Base-by-base conservation (phyloP, 2,113 vertebrate species). In the Callaeas wilsoni region DNA sequence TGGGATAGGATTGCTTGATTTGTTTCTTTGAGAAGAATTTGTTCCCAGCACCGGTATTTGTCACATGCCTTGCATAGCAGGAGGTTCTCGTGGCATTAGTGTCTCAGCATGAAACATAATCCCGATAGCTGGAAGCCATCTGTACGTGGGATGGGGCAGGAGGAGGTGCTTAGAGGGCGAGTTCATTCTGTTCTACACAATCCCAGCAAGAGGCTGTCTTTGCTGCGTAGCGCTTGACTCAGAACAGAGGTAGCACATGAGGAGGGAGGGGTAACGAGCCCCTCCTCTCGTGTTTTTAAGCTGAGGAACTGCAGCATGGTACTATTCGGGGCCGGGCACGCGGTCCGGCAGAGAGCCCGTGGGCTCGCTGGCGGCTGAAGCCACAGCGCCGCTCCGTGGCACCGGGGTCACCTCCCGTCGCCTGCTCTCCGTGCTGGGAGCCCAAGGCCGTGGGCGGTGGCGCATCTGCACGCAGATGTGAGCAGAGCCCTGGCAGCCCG, bases 11-110 rank as follows among this genome's bases (percentile, higher is more conserved):
- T 50, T 29, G 27, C 30, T 89, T 37, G 52, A 35, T 90, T 70
- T 84, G 23, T 69, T 96, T 68, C 71, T 78, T 55, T 56, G 77
- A 77, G 86, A 87, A 91, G 46, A 53, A 39, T 81, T 68, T 92
- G 63, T 86, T 93, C 85, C 93, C 83, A 74, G 46, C 69, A 59
- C 22, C 42, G 20, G 33, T 49, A 35, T 80, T 74, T 64, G 60
- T 84, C 73, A 60, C 68, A 11, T 81, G 75, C 70, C 35, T 84
- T 25, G 59, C 93, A 55, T 47, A 96, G 89, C 50, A 39, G 41
- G 56, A 87, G 33, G 46, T 77, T 92, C 76, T 52, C 21, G 33
- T 74, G 79, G 69, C 62, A 25, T 75, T 78, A 75, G 30, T 50
- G 16, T 90, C 79, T 76, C 86, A 19, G 78, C 64, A 33, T 21